Evolutionary conservation across 2,113 vertebrate genomes (phyloP), one percentile per base, ranked within the genome.

Genomic region (Erythrolamprus reginae): DNA sequence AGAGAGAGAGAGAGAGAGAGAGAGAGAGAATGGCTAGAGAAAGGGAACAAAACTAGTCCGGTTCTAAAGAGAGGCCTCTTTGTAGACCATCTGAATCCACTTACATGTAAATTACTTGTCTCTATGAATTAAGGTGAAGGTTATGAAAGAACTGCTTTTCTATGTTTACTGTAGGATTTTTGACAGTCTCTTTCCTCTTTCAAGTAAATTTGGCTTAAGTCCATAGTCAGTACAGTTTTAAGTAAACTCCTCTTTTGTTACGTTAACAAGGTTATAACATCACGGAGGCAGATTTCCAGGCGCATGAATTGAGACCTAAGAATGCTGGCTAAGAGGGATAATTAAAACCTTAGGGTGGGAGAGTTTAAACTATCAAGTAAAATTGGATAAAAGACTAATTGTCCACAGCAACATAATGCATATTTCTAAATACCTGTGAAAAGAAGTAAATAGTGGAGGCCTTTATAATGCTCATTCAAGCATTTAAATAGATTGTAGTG

Each of bases 61-160:
- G 86, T 93, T 96, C 91, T 51, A 58, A 95, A 95, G 95, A 95
- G 95, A 94, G 93, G 96, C 97, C 97, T 97, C 94, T 97, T 96
- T 90, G 12, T 94, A 90, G 93, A 93, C 97, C 97, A 98, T 98
- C 97, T 98, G 98, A 98, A 98, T 98, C 97, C 97, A 98, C 97
- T 98, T 98, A 98, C 97, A 98, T 98, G 97, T 98, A 98, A 98
- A 98, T 98, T 98, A 97, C 97, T 97, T 98, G 98, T 98, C 98
- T 96, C 88, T 98, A 95, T 97, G 97, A 98, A 98, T 98, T 97
- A 98, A 97, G 97, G 97, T 97, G 96, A 96, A 97, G 97, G 97
- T 97, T 97, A 96, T 97, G 97, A 98, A 97, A 97, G 97, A 96
- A 96, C 97, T 96, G 97, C 97, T 97, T 98, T 97, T 96, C 97